These are phyloP conservation scores for Aelia acuminata DNA, from an alignment of 2,888 invertebrate species.

Conservation along the genomic window DNA sequence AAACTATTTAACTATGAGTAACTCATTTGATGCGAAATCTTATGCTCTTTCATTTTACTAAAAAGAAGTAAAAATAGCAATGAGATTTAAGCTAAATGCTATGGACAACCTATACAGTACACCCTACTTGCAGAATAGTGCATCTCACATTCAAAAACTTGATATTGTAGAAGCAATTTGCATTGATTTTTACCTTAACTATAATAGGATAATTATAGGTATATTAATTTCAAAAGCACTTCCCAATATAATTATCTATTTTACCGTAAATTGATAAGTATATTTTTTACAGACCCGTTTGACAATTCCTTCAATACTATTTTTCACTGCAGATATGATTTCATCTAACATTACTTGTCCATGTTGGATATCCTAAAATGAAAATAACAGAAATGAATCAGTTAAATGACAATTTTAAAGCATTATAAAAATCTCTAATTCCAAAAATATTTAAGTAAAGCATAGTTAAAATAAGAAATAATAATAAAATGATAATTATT, in stretches of 20 bases:
- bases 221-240: conserved; percentile 1
- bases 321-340: conserved; percentile 73
- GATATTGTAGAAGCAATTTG: not conserved
- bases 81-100: too few species aligned
- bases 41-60: too few species aligned
- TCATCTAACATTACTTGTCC: conserved; percentile 77
- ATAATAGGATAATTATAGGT: not conserved
- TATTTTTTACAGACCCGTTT: conserved; percentile 70
- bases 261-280: not conserved
- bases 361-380: conserved; percentile 73
- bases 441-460: not conserved
- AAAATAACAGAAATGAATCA: conserved; percentile 8
- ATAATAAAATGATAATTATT: not conserved
- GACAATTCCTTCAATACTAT: conserved; percentile 73
- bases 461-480: not conserved
- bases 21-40: too few species aligned
- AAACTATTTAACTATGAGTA: too few species aligned
- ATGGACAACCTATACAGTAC: too few species aligned
- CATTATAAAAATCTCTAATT: not conserved
- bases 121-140: too few species aligned
- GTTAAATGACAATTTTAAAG: not conserved
- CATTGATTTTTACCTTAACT: not conserved
- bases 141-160: not conserved
- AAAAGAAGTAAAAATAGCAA: too few species aligned
- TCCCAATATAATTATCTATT: conserved; percentile 24